These are phyloP conservation scores for Sylvia atricapilla DNA, from an alignment of 2,113 vertebrate species.

Conservation along the genomic window DNA sequence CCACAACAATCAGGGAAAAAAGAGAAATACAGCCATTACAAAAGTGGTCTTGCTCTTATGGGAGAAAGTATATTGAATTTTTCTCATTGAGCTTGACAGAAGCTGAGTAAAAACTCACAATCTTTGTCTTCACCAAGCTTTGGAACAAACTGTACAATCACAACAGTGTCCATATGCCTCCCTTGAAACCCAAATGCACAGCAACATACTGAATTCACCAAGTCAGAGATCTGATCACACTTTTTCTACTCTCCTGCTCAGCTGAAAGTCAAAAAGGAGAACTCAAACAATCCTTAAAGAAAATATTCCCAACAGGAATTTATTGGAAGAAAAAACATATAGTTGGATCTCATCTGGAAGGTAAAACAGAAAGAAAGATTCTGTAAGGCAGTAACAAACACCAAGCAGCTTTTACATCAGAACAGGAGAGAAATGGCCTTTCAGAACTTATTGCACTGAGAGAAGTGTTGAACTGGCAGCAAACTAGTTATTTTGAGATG, in stretches of 20 bases:
- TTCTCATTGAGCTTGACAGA: not conserved
- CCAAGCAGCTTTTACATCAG: not conserved
- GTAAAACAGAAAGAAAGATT: not conserved
- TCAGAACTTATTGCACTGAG: not conserved
- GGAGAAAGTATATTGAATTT: not conserved
- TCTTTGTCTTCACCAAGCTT: not conserved
- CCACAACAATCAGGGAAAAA: not conserved
- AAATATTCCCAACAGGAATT: not conserved
- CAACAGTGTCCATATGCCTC: not conserved
- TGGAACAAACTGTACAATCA: not conserved
- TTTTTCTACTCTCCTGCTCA: not conserved
- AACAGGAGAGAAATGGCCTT: not conserved
- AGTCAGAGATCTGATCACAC: not conserved
- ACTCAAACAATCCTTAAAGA: not conserved
- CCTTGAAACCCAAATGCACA: not conserved
- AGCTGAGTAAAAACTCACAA: not conserved
- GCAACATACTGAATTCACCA: not conserved
- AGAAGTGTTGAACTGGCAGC: not conserved
- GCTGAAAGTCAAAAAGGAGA: not conserved
- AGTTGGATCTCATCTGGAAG: not conserved
- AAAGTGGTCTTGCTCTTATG: not conserved
- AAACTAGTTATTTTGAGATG: fast-evolving
- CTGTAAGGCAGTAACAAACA: not conserved
- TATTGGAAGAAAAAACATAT: not conserved
- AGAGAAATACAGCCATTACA: not conserved